Evolutionary conservation across 2,797 vertebrate genomes (phyloP).

Genomic region (Champsocephalus esox): DNA sequence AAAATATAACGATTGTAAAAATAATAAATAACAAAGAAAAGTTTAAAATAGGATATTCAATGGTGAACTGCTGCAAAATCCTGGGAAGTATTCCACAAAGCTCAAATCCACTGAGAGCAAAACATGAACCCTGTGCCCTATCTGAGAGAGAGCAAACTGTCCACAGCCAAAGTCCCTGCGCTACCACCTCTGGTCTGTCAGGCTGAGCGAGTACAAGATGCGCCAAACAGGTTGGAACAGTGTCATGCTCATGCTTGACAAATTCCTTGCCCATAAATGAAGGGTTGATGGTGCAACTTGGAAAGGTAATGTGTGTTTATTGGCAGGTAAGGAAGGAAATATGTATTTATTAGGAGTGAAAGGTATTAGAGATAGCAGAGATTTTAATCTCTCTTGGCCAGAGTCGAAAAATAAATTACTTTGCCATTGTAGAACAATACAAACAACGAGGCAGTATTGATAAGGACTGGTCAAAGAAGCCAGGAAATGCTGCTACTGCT

Average conservation of each 20-base stretch:
- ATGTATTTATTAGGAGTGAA: slow-evolving; percentile 36
- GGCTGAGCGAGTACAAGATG: slow-evolving; percentile 29
- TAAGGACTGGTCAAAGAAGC: slow-evolving; percentile 30
- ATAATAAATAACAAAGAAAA: too few species aligned
- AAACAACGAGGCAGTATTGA: slow-evolving; percentile 36
- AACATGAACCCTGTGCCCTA: slow-evolving; percentile 28
- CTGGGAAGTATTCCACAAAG: slow-evolving; percentile 11
- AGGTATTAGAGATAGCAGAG: slow-evolving; percentile 33
- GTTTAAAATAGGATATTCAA: slow-evolving; percentile 8
- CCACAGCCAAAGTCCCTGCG: slow-evolving; percentile 39
- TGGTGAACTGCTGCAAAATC: neutral
- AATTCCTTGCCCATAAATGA: slow-evolving; percentile 39
- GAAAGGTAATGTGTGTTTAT: slow-evolving; percentile 52
- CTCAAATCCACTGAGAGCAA: neutral
- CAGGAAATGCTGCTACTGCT: slow-evolving; percentile 5
- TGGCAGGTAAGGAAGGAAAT: slow-evolving; percentile 53
- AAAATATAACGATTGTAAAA: too few species aligned
- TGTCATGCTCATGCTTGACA: slow-evolving; percentile 58
- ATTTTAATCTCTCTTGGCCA: slow-evolving; percentile 36
- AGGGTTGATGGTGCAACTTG: slow-evolving; percentile 53
- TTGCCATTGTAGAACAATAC: slow-evolving; percentile 65
- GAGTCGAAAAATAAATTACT: slow-evolving; percentile 52
- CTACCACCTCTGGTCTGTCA: slow-evolving; percentile 64
- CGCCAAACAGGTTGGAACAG: slow-evolving; percentile 37
- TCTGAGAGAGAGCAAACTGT: slow-evolving; percentile 51